Evolutionary conservation across 2,888 invertebrate species (phyloP), one percentile per base, ranked within the genome.

Genomic region (Agrypnus murinus): DNA sequence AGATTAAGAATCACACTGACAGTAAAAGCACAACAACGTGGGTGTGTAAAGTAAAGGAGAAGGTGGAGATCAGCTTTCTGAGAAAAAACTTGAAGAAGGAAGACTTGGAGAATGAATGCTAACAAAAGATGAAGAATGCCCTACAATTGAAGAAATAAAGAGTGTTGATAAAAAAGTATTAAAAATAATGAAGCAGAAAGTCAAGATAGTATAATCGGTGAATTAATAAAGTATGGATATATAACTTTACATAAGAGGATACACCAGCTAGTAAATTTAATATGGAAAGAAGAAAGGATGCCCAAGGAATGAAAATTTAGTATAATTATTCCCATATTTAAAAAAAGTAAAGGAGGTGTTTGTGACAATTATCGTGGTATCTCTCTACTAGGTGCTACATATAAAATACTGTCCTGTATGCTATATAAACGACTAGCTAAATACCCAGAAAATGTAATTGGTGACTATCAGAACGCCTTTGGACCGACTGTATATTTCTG

Each of bases 311-410:
- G n/a, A n/a, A n/a, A n/a, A n/a, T n/a, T n/a, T n/a, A 40, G 40
- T 40, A n/a, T 40, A 40, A 32, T 40, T 6, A 40, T 40, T 40
- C 40, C n/a, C 2, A 40, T 40, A 40, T 40, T 40, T 40, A 40
- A 40, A 40, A 40, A 40, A 40, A n/a, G 40, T 40, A n/a, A 40
- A 40, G 10, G 5, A 40, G 40, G 40, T n/a, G 40, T 40, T 9
- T 10, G 40, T 3, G n/a, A 40, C n/a, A 40, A 40, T n/a, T 40
- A 40, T 40, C 40, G 40, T 3, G 40, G 40, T 40, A 34, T 34
- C 9, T 34, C 34, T 9, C 34, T 34, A 34, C 34, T 34, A 9
- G 40, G n/a, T n/a, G n/a, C n/a, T 40, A 9, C 40, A 40, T 40
- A 40, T 40, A 40, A 40, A 40, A 40, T 40, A 40, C n/a, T 40